Evolutionary conservation across 2,113 vertebrate genomes (phyloP).

Genomic region (Chitala chitala): DNA sequence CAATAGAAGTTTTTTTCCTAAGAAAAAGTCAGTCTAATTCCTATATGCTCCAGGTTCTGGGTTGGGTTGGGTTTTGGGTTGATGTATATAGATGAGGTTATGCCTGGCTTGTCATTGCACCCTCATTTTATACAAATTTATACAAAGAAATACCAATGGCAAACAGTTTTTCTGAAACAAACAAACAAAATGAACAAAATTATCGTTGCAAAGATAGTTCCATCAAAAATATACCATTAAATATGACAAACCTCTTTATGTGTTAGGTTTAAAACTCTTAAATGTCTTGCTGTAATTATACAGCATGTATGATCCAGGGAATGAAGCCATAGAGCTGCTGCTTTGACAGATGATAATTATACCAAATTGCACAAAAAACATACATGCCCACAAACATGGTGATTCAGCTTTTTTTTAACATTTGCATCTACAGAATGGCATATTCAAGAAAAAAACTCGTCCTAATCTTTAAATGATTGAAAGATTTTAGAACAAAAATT

Average conservation of each 20-base stretch:
- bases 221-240: background rate
- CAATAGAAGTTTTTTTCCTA: conserved; percentile 20
- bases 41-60: conserved; percentile 19
- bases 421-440: too few relatives aligned
- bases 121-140: conserved; percentile 12
- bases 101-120: conserved; percentile 21
- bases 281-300: conserved; percentile 22
- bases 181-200: conserved; percentile 18
- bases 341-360: conserved; percentile 16
- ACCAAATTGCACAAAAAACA: background rate
- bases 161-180: background rate
- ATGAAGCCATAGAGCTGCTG: conserved; percentile 18
- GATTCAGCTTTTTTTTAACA: too few relatives aligned
- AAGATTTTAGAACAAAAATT: too few relatives aligned
- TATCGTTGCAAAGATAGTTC: conserved; percentile 1
- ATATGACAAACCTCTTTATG: conserved; percentile 12
- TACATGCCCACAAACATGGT: too few relatives aligned
- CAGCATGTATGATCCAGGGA: conserved; percentile 19
- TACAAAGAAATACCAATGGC: background rate
- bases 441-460: too few relatives aligned
- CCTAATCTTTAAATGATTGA: too few relatives aligned
- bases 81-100: conserved; percentile 19
- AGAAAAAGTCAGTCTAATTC: conserved; percentile 23
- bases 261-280: conserved; percentile 24
- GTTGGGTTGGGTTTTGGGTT: conserved; percentile 26